Evolutionary conservation across 2,113 vertebrate species (phyloP).

Genomic region (Platanista minor): DNA sequence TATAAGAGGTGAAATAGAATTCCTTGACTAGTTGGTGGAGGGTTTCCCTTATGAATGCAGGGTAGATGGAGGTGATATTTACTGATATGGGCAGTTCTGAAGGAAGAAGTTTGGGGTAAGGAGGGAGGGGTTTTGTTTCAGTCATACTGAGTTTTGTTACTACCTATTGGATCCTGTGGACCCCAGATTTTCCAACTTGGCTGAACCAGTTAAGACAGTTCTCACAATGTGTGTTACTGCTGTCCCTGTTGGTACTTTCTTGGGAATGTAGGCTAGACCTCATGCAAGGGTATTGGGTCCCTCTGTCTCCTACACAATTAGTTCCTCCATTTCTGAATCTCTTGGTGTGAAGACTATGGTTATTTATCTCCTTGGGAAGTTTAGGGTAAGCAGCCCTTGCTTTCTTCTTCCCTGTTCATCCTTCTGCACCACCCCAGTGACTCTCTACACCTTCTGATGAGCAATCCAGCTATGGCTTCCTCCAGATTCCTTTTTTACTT

Average conservation of each 20-base stretch:
- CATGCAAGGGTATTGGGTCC: neutral
- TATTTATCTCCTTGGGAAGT: neutral
- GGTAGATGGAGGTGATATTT: neutral
- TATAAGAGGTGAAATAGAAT: neutral
- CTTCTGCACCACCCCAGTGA: neutral
- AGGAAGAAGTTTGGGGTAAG: neutral
- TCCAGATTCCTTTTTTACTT: neutral
- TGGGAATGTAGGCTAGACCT: neutral
- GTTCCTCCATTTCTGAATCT: neutral
- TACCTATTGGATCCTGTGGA: neutral
- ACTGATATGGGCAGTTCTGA: neutral
- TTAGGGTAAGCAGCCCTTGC: neutral
- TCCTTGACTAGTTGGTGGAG: rapidly evolving
- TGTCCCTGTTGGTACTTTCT: neutral
- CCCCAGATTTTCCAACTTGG: neutral
- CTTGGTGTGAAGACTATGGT: neutral
- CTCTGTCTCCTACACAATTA: neutral
- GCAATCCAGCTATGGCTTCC: neutral
- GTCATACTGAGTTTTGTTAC: neutral
- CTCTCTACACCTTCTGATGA: neutral
- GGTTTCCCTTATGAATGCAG: neutral
- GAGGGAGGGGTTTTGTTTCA: neutral
- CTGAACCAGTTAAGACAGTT: neutral
- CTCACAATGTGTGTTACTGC: neutral
- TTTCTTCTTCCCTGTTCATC: no score